Percentiles rank a stretch among this genome's conserved stretches.
Conservation (phyloP, 1,140 invertebrate genomes). For the Drosophila miranda region DNA sequence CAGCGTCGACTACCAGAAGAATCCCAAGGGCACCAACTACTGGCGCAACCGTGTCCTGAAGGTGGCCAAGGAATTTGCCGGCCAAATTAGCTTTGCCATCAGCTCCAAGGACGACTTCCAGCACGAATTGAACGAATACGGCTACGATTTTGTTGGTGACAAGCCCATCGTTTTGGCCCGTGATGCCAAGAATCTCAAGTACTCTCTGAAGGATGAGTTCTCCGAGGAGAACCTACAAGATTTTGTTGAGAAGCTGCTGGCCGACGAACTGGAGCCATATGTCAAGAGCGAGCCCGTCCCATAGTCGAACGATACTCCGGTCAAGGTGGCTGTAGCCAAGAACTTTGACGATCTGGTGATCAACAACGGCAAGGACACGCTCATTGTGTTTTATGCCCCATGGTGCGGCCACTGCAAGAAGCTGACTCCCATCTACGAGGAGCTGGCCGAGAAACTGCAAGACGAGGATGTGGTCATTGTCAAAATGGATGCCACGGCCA, state of each 20-base stretch:
- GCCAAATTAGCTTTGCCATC: constrained; percentile 93
- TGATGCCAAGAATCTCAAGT: constrained; percentile 94
- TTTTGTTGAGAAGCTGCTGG: constrained; percentile 94
- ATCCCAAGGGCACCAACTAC: constrained; percentile 99
- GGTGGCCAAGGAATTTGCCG: constrained; percentile 93
- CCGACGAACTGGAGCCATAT: constrained; percentile 93
- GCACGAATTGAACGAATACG: constrained; percentile 96
- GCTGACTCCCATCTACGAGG: constrained; percentile 95
- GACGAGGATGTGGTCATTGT: constrained; percentile 96
- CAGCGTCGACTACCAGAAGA: constrained; percentile 97
- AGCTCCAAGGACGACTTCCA: constrained; percentile 96
- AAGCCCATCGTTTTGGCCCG: constrained; percentile 94
- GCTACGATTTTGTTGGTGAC: constrained; percentile 93
- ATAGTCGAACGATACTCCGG: constrained; percentile 91
- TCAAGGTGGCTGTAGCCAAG: constrained; percentile 96
- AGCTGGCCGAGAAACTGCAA: constrained; percentile 95
- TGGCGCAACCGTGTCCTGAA: constrained; percentile 99
- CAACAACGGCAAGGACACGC: constrained; percentile 95
- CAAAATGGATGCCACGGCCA: constrained; percentile 99
- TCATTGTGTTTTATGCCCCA: constrained; percentile 99
- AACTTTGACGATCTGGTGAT: constrained; percentile 98
- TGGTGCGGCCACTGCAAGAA: constrained; percentile 99
- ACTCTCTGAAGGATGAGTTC: constrained; percentile 95
- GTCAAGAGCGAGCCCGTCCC: constrained; percentile 98
- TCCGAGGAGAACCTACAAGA: constrained; percentile 92